phyloP scores from a whole-genome alignment of 2,113 vertebrate species.

The Cyphomyrus discorhynchus region DNA sequence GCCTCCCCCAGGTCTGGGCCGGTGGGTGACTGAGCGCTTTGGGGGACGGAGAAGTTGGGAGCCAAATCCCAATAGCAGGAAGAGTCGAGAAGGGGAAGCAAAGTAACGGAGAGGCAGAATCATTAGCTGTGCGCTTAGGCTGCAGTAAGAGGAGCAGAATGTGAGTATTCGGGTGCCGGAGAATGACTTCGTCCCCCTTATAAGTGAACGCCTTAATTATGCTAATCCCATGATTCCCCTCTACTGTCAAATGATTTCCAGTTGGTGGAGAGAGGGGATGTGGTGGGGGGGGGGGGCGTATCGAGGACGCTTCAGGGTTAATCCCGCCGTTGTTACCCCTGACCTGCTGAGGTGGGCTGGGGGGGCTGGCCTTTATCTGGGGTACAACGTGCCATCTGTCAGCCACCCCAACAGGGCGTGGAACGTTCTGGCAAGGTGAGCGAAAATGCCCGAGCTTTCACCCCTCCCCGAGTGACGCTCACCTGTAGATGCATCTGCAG shows the following conservation, averaged over 20 bases:
- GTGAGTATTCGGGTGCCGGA: neutral
- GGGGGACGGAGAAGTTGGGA: neutral
- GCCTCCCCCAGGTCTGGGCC: neutral
- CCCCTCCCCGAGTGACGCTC: neutral
- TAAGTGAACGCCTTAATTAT: constrained; percentile 38
- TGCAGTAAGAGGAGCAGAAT: neutral
- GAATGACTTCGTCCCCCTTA: constrained; percentile 9
- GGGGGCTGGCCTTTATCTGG: neutral
- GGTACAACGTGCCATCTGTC: neutral
- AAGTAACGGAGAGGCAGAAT: neutral
- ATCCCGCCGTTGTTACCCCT: neutral
- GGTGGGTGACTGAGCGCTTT: neutral
- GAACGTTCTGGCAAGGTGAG: neutral
- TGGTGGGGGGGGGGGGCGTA: neutral
- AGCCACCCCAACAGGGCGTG: neutral
- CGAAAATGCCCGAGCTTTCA: neutral
- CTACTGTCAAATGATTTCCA: constrained; percentile 40
- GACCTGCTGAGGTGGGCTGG: neutral
- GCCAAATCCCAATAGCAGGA: neutral
- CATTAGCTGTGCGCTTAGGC: neutral
- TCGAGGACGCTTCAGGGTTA: neutral
- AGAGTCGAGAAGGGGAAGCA: neutral
- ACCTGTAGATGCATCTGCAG: neutral
- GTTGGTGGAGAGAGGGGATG: constrained; percentile 4
- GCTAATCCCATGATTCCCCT: constrained; percentile 38